Conservation (phyloP, 2,888 invertebrate species). For the Ganaspis brasiliensis region DNA sequence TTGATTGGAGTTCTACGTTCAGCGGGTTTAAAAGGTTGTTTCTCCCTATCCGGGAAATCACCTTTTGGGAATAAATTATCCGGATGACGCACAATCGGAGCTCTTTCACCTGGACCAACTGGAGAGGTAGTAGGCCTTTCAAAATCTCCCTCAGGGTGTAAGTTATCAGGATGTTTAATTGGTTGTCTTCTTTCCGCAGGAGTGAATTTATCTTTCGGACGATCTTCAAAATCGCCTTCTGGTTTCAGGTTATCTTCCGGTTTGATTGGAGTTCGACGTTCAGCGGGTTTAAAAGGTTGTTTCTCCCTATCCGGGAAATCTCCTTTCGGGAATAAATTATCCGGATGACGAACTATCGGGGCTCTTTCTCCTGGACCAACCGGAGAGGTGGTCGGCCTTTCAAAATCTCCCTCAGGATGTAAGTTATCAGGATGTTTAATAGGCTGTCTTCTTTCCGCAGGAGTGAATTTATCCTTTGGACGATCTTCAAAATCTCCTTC, state of each 20-base stretch:
- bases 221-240: constrained; percentile 82
- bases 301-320: constrained; percentile 81
- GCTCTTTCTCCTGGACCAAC: constrained; percentile 79
- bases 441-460: no score
- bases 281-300: constrained; percentile 77
- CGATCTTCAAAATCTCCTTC: constrained; percentile 79
- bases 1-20: constrained; percentile 82
- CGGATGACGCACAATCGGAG: constrained; percentile 70
- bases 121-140: constrained; percentile 76
- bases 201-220: constrained; percentile 80
- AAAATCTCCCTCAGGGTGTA: constrained; percentile 81
- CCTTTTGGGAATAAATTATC: constrained; percentile 81
- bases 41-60: constrained; percentile 78
- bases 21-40: constrained; percentile 81
- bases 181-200: constrained; percentile 74
- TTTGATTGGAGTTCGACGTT: constrained; percentile 73
- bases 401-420: no score
- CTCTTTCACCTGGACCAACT: constrained; percentile 78
- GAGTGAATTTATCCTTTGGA: no score
- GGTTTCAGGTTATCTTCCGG: constrained; percentile 79
- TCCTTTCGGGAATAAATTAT: constrained; percentile 81
- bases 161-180: constrained; percentile 82
- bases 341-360: constrained; percentile 84
- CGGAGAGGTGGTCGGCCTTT: no score
- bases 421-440: no score